phyloP scores from a whole-genome alignment of 2,888 invertebrate genomes.

The Mythimna impura region DNA sequence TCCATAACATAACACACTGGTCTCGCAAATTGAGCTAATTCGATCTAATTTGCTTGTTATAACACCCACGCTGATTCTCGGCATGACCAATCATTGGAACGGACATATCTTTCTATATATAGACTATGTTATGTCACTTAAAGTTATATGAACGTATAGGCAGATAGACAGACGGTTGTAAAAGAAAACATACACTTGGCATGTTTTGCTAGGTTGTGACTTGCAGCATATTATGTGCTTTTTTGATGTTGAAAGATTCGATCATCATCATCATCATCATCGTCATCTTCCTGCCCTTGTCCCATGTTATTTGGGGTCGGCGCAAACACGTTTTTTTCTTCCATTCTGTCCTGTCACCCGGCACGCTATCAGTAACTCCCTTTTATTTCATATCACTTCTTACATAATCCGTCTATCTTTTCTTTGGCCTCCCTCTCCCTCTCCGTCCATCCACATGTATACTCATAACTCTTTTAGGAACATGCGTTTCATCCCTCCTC shows the following conservation, averaged over 20 bases:
- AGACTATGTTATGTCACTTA: conserved; percentile 52
- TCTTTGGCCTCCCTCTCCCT: too few species aligned
- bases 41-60: conserved; percentile 80
- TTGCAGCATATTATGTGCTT: not conserved
- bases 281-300: too few species aligned
- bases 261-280: too few species aligned
- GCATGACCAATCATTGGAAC: conserved; percentile 49
- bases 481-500: too few species aligned
- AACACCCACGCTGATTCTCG: conserved; percentile 71
- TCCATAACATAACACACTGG: conserved; percentile 29
- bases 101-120: conserved; percentile 52
- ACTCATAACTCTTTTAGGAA: too few species aligned
- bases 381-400: too few species aligned
- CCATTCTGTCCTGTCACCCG: too few species aligned
- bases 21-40: conserved; percentile 78
- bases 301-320: too few species aligned
- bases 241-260: not conserved
- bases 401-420: too few species aligned
- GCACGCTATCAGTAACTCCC: too few species aligned
- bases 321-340: too few species aligned
- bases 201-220: not conserved
- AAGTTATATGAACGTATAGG: conserved; percentile 6
- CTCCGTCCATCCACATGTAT: too few species aligned
- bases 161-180: not conserved
- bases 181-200: conserved; percentile 25